These are phyloP conservation scores for Holcopasites calliopsidis DNA, from an alignment of 1,140 invertebrate species.

Conservation along the genomic window DNA sequence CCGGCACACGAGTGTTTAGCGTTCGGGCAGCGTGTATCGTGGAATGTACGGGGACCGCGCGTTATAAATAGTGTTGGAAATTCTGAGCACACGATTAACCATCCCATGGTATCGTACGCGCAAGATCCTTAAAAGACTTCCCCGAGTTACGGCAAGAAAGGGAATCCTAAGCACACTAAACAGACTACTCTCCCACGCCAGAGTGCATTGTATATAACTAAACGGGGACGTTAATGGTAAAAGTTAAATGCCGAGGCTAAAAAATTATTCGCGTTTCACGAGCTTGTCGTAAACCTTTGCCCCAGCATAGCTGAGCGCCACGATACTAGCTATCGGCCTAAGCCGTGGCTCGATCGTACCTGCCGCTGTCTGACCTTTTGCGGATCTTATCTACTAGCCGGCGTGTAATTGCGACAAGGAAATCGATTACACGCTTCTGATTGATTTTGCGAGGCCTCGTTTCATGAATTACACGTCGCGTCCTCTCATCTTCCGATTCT, in stretches of 20 bases:
- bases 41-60: no score
- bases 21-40: no score
- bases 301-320: not conserved
- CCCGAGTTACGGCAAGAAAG: no score
- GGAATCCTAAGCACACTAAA: not conserved
- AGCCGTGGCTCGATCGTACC: not conserved
- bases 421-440: constrained; percentile 17
- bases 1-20: no score
- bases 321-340: no score
- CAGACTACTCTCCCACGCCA: not conserved
- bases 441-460: constrained; percentile 20
- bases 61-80: not conserved
- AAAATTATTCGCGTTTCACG: not conserved
- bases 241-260: not conserved
- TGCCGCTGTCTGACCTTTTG: constrained; percentile 25
- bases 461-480: constrained; percentile 14
- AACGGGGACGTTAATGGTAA: not conserved
- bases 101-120: no score
- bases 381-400: constrained; percentile 5
- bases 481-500: not conserved
- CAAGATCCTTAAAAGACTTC: not conserved
- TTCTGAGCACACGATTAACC: no score
- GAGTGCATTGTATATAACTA: not conserved
- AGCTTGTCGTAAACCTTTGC: constrained; percentile 1
- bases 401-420: constrained; percentile 2